phyloP scores from a whole-genome alignment of 1,140 invertebrate genomes.

The Ruditapes philippinarum region DNA sequence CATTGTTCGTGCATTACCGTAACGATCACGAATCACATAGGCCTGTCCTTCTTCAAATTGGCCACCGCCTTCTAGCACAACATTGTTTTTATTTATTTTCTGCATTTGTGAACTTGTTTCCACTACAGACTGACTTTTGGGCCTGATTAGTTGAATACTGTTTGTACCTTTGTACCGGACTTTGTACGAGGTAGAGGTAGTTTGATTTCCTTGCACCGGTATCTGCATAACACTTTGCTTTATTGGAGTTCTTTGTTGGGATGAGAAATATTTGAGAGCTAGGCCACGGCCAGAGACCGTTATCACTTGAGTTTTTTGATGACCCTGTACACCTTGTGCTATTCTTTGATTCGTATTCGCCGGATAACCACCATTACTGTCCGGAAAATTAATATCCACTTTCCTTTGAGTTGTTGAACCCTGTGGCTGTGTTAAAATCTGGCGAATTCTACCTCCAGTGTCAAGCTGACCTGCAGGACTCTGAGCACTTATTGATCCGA shows the following conservation, averaged over 20 bases:
- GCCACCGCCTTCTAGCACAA: slow-evolving; percentile 49
- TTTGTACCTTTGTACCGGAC: slow-evolving; percentile 14
- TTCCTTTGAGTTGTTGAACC: not conserved
- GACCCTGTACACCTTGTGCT: not conserved
- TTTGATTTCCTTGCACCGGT: slow-evolving; percentile 2
- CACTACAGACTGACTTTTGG: slow-evolving; percentile 16
- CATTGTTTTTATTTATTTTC: slow-evolving; percentile 55
- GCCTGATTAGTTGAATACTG: not conserved
- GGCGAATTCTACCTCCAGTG: not conserved
- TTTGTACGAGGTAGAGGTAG: slow-evolving; percentile 40
- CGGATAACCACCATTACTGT: not conserved
- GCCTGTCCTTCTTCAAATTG: slow-evolving; percentile 59
- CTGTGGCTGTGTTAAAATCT: not conserved
- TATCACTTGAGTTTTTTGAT: not conserved
- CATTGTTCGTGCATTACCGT: slow-evolving; percentile 52
- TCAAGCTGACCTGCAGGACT: not conserved
- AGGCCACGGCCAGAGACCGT: not conserved
- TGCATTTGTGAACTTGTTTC: not conserved
- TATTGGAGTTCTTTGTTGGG: not conserved
- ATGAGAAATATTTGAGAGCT: not conserved
- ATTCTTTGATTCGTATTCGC: not conserved
- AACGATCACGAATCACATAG: slow-evolving; percentile 51
- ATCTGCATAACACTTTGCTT: not conserved
- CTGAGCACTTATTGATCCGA: not conserved
- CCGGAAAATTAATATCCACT: slow-evolving; percentile 22